Percentiles rank a stretch among this genome's conserved stretches.
Evolutionary conservation across 2,797 vertebrate genomes (phyloP).

Genomic region (Anguilla obscura): DNA sequence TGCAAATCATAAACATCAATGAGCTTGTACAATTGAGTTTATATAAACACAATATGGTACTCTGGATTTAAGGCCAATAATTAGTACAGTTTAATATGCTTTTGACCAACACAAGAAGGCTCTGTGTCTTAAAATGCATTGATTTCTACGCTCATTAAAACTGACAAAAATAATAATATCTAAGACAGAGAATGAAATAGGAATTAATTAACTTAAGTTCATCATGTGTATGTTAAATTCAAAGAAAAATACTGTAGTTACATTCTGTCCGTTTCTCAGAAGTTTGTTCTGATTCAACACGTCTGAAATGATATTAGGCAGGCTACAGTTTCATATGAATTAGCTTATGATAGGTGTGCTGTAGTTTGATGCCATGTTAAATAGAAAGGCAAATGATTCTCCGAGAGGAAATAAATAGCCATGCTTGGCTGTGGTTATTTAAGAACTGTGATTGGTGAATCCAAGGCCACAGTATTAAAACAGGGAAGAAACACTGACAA

Average conservation of each 20-base stretch:
- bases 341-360: background rate
- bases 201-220: background rate
- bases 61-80: background rate
- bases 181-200: constrained; percentile 23
- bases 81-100: background rate
- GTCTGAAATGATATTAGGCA: too few relatives aligned
- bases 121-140: background rate
- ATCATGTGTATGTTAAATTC: background rate
- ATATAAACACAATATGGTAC: background rate
- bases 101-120: background rate
- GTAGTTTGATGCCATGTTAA: background rate
- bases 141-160: background rate
- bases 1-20: background rate
- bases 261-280: too few relatives aligned
- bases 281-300: too few relatives aligned
- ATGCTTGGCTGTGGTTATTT: background rate
- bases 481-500: background rate
- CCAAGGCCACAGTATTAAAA: background rate
- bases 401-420: background rate
- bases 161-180: constrained; percentile 28
- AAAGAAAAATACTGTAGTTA: too few relatives aligned
- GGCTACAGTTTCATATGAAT: background rate
- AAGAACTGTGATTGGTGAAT: background rate
- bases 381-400: background rate
- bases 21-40: background rate